A percentile compares a stretch with the other conserved stretches of the same genome.
These are phyloP conservation scores for Porites cylindrica DNA, from an alignment of 92 coral and sea anemone species.

Conservation along the genomic window DNA sequence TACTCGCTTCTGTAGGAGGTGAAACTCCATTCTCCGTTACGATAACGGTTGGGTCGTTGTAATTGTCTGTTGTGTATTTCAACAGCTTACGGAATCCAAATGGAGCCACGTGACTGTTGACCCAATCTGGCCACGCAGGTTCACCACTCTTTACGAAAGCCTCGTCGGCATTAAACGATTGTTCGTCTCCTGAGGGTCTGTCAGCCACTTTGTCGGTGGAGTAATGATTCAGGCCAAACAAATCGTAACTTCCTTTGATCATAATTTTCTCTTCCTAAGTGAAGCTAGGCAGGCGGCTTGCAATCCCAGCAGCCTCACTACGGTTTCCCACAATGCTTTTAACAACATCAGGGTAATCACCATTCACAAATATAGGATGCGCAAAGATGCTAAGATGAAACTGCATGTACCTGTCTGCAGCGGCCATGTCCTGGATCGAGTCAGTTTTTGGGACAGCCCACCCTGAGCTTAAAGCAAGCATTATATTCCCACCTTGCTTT, in stretches of 20 bases:
- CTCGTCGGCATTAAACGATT: slow-evolving; percentile 51
- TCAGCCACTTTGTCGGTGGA: slow-evolving; percentile 60
- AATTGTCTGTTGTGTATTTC: slow-evolving; percentile 70
- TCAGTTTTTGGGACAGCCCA: slow-evolving; percentile 74
- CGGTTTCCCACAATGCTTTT: slow-evolving; percentile 72
- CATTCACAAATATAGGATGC: slow-evolving; percentile 83
- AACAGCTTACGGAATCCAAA: slow-evolving; percentile 79
- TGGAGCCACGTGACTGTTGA: slow-evolving; percentile 72
- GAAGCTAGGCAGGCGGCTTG: slow-evolving; percentile 72
- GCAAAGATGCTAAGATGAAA: slow-evolving; percentile 81
- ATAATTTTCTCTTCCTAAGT: slow-evolving; percentile 68
- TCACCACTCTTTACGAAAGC: slow-evolving; percentile 48
- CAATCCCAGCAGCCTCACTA: slow-evolving; percentile 63
- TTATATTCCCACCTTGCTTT: slow-evolving; percentile 67
- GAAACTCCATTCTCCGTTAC: slow-evolving; percentile 86
- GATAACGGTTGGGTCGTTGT: slow-evolving; percentile 62
- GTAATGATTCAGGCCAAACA: slow-evolving; percentile 79
- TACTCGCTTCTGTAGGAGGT: slow-evolving; percentile 69
- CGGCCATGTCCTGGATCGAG: slow-evolving; percentile 52
- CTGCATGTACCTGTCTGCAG: slow-evolving; percentile 77
- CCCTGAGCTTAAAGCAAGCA: slow-evolving; percentile 64
- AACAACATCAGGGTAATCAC: slow-evolving; percentile 83
- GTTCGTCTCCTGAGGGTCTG: slow-evolving; percentile 29
- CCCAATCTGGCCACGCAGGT: slow-evolving; percentile 63
- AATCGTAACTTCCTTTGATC: slow-evolving; percentile 79